Conservation (phyloP, 2,113 vertebrate genomes). For the Cairina moschata region DNA sequence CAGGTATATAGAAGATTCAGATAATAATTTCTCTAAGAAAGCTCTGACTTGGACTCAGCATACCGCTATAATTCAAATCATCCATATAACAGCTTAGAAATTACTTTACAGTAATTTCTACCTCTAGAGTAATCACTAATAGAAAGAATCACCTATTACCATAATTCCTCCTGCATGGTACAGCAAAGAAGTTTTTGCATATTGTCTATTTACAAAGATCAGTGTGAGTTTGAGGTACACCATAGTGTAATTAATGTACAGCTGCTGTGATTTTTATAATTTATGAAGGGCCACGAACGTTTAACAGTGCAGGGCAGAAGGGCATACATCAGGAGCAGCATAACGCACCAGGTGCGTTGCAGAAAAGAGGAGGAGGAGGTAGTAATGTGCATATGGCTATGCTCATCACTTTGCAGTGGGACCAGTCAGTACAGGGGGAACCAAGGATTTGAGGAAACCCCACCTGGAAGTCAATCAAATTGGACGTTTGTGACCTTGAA, state of each 20-base stretch:
- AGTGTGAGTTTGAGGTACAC: not conserved
- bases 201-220: not conserved
- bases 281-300: not conserved
- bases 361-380: not conserved
- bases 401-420: not conserved
- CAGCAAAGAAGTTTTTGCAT: not conserved
- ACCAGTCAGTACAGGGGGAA: not conserved
- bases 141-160: not conserved
- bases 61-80: not conserved
- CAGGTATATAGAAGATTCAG: not conserved
- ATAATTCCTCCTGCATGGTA: not conserved
- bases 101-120: not conserved
- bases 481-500: not conserved
- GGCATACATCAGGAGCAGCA: not conserved
- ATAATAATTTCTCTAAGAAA: slow-evolving; percentile 3
- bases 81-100: not conserved
- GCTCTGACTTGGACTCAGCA: not conserved
- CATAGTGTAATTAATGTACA: not conserved
- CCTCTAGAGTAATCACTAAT: not conserved
- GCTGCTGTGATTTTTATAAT: not conserved
- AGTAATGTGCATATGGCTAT: not conserved
- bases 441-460: not conserved
- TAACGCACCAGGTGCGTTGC: not conserved
- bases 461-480: not conserved
- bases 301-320: not conserved